Evolutionary conservation across 2,113 vertebrate species (phyloP), one percentile per base, ranked within the genome.

Genomic region (Cyanocitta stelleri): DNA sequence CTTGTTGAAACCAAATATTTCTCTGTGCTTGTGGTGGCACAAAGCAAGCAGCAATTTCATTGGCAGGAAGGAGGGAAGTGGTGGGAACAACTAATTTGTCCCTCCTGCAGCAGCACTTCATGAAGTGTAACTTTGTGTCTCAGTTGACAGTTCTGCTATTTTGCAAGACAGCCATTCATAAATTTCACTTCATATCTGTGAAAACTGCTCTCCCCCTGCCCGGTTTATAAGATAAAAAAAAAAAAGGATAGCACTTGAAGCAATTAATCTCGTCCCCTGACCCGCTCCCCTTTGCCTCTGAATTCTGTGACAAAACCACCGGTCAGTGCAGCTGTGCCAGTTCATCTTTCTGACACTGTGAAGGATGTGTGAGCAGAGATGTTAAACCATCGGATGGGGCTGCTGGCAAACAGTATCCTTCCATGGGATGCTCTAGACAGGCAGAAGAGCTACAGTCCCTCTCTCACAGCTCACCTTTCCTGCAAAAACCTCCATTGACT

Each of bases 391-490:
- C 16, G 32, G 39, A 6, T 39, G 52, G 48, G 23, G 59, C 61
- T 84, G 69, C 77, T 78, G 80, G n/a, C 73, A 85, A 54, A 33
- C 11, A n/a, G 62, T 30, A 30, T 81, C 52, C 27, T 82, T 78
- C 64, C 39, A 3, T 24, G 56, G 71, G 48, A 13, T 72, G 77
- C 11, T 63, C 23, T 9, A 41, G 52, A 18, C 12, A 15, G 48
- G 18, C 33, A 55, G 61, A 59, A 73, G 62, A 66, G 48, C 33
- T 76, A 4, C 39, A 27, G 48, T 35, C 16, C 32, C 52, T 76
- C 49, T 32, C 11, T 67, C 1, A 0, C 12, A 52, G 83, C 66
- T 72, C 5, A 0, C 0, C 2, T 58, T 61, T 30, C 15, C 46
- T 85, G 58, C 32, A 44, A 55, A 52, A 85, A 16, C 35, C 37